Percentiles rank a stretch among this genome's conserved stretches.
Conservation (phyloP, 2,888 invertebrate genomes). For the Andrena bicolor region DNA sequence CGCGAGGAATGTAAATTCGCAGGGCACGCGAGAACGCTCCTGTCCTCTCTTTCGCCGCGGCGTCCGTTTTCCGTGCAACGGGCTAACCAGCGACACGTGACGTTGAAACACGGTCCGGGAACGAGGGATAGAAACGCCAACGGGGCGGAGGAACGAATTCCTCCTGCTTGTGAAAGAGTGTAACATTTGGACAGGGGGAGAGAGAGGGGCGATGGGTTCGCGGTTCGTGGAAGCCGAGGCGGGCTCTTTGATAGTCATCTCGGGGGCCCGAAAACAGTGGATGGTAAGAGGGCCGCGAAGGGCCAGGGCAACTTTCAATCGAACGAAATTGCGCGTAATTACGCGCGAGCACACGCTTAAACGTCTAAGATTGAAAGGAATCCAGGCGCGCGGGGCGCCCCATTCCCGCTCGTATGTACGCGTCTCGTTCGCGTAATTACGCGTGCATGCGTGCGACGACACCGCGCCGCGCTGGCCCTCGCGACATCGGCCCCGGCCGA, state of each 20-base stretch:
- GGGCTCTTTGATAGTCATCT: conserved; percentile 70
- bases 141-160: conserved; percentile 32
- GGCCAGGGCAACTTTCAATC: conserved; percentile 73
- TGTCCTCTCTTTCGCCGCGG: neutral
- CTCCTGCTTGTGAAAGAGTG: conserved; percentile 46
- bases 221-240: conserved; percentile 62
- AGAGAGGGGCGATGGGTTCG: neutral
- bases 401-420: conserved; percentile 43
- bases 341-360: conserved; percentile 70
- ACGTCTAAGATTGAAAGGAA: conserved; percentile 78
- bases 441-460: conserved; percentile 66
- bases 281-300: conserved; percentile 50
- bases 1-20: conserved; percentile 53
- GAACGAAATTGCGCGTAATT: conserved; percentile 79
- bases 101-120: conserved; percentile 8
- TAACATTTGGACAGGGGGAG: conserved; percentile 38
- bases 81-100: conserved; percentile 20
- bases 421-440: conserved; percentile 71
- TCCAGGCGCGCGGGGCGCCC: conserved; percentile 61
- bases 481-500: conserved; percentile 68
- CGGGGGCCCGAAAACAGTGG: conserved; percentile 59
- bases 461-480: conserved; percentile 35
- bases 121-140: neutral
- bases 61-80: neutral
- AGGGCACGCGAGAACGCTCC: conserved; percentile 26